Base-by-base conservation (phyloP, 2,797 vertebrate genomes). In the Kryptopterus vitreolus region DNA sequence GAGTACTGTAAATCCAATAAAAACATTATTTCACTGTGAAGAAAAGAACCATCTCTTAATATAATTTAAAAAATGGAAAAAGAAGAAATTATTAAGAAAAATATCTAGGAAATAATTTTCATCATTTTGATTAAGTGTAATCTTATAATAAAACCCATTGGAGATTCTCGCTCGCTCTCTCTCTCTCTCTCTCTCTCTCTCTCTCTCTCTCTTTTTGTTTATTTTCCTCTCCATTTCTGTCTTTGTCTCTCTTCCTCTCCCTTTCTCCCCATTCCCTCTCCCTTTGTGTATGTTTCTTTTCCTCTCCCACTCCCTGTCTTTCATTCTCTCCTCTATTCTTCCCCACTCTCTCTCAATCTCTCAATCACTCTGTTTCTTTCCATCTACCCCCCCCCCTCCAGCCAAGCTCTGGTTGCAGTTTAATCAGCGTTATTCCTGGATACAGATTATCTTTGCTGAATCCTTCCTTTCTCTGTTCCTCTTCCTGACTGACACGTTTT, bases 351-450 rank as follows among this genome's bases (percentile, higher is more conserved):
- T 43, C 38, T 43, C 6, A n/a, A n/a, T n/a, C n/a, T n/a, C 10
- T 10, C 38, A 43, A 7, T 43, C 1, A 6, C 35, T 8, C 38
- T 43, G 8, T 5, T 16, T 5, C 5, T 16, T 82, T n/a, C 78
- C 83, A 82, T 73, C 77, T 26, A 53, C 35, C 33, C 31, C 38
- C 0, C 62, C 48, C 80, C 20, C 2, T 6, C 15, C 48, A 48
- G 50, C 29, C 38, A n/a, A 77, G 72, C 63, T 52, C 50, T 61
- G 26, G 0, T 58, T 81, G n/a, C 31, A 79, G 87, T 89, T 84
- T 87, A 89, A 90, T 92, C 87, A 90, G 86, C 84, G 86, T 91
- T 92, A 90, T 91, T 91, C 90, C 89, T 90, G 89, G 83, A 87
- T 87, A 88, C 89, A 89, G 88, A 92, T 91, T 88, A 91, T 88